Conservation (phyloP, 2,797 vertebrate genomes). For the Argyrosomus regius region DNA sequence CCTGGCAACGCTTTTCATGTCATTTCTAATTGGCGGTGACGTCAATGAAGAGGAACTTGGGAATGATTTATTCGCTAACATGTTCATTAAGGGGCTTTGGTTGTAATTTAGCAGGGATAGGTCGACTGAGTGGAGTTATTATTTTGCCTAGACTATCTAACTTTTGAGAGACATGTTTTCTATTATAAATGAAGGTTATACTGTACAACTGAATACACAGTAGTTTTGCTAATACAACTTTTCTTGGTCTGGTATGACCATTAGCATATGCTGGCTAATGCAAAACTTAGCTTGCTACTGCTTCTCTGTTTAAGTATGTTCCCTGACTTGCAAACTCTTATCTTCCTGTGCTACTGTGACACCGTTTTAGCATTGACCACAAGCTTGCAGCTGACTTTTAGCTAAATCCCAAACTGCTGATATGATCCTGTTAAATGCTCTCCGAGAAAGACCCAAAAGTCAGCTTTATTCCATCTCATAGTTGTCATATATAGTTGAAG, state of each 20-base stretch:
- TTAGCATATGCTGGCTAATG: background rate
- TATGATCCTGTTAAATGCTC: background rate
- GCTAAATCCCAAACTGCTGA: background rate
- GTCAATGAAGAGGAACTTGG: conserved; percentile 24
- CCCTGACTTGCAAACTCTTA: too few relatives aligned
- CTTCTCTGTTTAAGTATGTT: too few relatives aligned
- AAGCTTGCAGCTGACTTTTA: background rate
- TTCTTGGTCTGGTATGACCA: background rate
- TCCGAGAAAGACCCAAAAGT: background rate
- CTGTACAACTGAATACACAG: too few relatives aligned
- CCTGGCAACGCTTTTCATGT: conserved; percentile 23
- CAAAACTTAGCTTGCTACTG: too few relatives aligned
- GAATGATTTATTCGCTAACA: conserved; percentile 22
- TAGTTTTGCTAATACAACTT: background rate
- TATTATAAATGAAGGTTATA: background rate
- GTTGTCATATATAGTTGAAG: background rate
- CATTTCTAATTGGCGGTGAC: conserved; percentile 24
- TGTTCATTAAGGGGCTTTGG: conserved; percentile 12
- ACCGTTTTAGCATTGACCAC: background rate
- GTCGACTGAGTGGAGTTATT: background rate
- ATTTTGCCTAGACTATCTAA: background rate
- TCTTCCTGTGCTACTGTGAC: too few relatives aligned
- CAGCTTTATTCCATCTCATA: background rate
- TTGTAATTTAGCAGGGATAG: background rate
- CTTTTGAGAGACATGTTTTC: background rate